These are phyloP conservation scores for Diloba caeruleocephala DNA, from an alignment of 2,888 invertebrate species.

Conservation along the genomic window DNA sequence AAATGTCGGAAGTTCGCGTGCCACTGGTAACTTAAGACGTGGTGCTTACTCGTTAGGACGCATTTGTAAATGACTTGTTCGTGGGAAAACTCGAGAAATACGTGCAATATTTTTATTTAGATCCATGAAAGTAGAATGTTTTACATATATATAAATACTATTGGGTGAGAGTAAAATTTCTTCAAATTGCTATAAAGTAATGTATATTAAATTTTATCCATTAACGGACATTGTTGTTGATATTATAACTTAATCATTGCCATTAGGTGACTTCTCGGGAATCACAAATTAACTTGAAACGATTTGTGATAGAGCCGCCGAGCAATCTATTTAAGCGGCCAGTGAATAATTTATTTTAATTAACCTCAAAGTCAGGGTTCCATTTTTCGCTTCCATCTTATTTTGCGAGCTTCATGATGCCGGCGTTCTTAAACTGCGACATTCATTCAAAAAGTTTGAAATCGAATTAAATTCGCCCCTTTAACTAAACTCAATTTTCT, in stretches of 20 bases:
- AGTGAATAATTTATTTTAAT: constrained; percentile 85
- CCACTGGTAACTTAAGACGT: constrained; percentile 58
- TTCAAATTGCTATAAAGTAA: constrained; percentile 1
- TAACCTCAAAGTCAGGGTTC: constrained; percentile 78
- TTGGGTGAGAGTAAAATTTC: neutral
- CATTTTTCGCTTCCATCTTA: constrained; percentile 81
- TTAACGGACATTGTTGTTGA: constrained; percentile 36
- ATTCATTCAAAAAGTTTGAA: constrained; percentile 87
- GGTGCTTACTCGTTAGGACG: constrained; percentile 52
- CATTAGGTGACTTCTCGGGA: constrained; percentile 63
- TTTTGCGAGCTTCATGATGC: constrained; percentile 76
- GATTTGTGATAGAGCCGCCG: constrained; percentile 75
- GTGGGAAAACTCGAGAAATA: constrained; percentile 41
- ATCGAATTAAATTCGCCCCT: constrained; percentile 88
- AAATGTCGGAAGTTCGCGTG: constrained; percentile 72
- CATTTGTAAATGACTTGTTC: constrained; percentile 59
- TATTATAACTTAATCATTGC: constrained; percentile 62
- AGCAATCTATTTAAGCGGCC: constrained; percentile 77
- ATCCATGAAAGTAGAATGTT: constrained; percentile 4
- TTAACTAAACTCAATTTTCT: constrained; percentile 88
- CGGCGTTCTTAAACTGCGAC: constrained; percentile 79
- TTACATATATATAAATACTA: neutral
- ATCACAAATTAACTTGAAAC: constrained; percentile 71
- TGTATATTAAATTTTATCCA: constrained; percentile 25
- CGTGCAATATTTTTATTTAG: constrained; percentile 13